Base-by-base conservation (phyloP, 2,888 invertebrate species). In the Ditylenchus weischeri region DNA sequence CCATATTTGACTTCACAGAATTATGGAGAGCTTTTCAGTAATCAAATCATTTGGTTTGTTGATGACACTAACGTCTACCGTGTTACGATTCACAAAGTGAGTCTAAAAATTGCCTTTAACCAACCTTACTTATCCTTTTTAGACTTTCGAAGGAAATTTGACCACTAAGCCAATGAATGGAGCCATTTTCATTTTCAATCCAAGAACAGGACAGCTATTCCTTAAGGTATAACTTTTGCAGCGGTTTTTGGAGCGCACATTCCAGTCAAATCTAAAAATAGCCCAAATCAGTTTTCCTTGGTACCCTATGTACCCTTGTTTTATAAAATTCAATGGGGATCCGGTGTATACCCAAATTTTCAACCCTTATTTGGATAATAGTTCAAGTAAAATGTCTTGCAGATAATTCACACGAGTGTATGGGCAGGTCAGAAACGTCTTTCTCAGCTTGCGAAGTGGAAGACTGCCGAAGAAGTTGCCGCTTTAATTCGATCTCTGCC, bases 341-440 rank as follows among this genome's bases (percentile, higher is more conserved):
- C 5, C 5, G 29, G 29, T 29, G 2, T 29, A 29, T 29, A 29
- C 29, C 29, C 3, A 29, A 29, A 29, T 43, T 43, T 10, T 43
- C 8, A 2, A 15, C 8, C 2, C 3, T 43, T 43, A 38, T 43
- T 43, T 10, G 5, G 3, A 13, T 43, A 43, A 43, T 8, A 6
- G 3, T 43, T 29, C 5, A 4, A 5, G 8, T 99, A 99, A 43
- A 13, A 6, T 43, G 1, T 43, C 8, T 43, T 43, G 8, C 43
- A 43, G 87, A 98, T 99, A 82, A 98, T 98, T 85, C 98, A 99
- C 85, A 99, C 98, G 0, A 95, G 94, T 7, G 98, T 99, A 59
- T 99, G 98, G 98, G 96, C 98, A 0, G 98, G 96, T 51, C 96
- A 98, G 86, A 98, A 98, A 85, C 96, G 96, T 91, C 88, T 98